These are phyloP conservation scores for Fragum whitleyi DNA, from an alignment of 2,888 invertebrate species.

Conservation along the genomic window DNA sequence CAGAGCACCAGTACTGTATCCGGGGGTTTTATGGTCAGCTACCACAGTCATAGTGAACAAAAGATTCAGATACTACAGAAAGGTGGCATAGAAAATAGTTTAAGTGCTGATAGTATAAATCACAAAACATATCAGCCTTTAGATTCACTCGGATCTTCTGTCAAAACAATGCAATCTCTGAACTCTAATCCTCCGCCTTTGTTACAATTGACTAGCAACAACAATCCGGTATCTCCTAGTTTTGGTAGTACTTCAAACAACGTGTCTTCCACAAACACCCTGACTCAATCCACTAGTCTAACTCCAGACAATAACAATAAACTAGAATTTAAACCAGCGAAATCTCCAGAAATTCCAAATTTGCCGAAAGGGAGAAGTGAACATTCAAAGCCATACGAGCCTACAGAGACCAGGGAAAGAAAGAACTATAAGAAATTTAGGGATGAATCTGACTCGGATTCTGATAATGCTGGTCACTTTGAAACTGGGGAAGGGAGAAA, in stretches of 20 bases:
- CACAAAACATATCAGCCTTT: conserved; percentile 38
- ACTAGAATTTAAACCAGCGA: conserved; percentile 6
- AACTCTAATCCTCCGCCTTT: not conserved
- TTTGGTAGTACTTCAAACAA: conserved; percentile 43
- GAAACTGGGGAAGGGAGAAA: conserved; percentile 59
- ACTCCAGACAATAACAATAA: not conserved
- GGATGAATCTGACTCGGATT: conserved; percentile 59
- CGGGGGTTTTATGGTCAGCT: conserved; percentile 19
- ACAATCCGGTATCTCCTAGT: conserved; percentile 6
- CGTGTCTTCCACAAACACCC: conserved; percentile 20
- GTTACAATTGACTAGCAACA: not conserved
- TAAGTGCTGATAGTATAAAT: conserved; percentile 59
- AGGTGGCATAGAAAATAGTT: conserved; percentile 55
- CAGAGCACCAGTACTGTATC: conserved; percentile 33
- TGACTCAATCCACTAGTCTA: conserved; percentile 36
- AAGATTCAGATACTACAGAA: conserved; percentile 5
- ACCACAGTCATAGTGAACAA: conserved; percentile 24
- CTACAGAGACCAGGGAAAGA: not conserved
- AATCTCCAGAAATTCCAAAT: conserved; percentile 31
- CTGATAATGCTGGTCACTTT: conserved; percentile 52
- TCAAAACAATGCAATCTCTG: conserved; percentile 52
- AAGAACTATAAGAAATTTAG: conserved; percentile 59
- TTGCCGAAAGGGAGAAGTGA: not conserved
- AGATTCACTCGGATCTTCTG: conserved; percentile 79
- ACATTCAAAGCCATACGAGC: not conserved